A percentile compares a stretch with the other conserved stretches of the same genome.
These are phyloP conservation scores for Scophthalmus maximus DNA, from an alignment of 2,113 vertebrate genomes.

Conservation along the genomic window DNA sequence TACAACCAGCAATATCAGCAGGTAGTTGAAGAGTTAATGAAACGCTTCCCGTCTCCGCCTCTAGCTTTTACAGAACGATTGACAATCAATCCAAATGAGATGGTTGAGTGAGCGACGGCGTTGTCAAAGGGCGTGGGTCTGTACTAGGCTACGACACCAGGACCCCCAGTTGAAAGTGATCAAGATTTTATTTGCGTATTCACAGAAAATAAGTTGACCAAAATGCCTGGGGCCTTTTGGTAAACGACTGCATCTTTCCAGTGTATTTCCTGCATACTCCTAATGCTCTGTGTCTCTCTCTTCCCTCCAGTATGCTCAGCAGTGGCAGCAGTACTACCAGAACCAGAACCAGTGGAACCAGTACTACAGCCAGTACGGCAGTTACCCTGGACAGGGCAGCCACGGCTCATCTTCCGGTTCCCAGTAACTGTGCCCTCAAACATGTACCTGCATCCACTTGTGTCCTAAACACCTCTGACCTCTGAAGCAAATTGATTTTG, in stretches of 20 bases:
- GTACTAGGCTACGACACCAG: no score
- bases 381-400: constrained; percentile 87
- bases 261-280: no score
- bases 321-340: constrained; percentile 96
- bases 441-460: constrained; percentile 45
- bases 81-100: no score
- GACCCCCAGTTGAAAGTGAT: no score
- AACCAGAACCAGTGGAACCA: constrained; percentile 95
- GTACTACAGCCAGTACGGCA: constrained; percentile 90
- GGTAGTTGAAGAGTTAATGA: constrained; percentile 63
- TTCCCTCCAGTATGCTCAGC: constrained; percentile 87
- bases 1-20: constrained; percentile 93
- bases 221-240: no score
- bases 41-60: no score
- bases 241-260: no score
- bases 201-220: no score
- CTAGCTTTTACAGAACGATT: no score
- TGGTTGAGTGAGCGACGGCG: no score
- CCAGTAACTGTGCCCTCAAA: constrained; percentile 76
- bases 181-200: no score
- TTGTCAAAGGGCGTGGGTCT: background rate
- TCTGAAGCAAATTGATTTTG: constrained; percentile 58
- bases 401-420: constrained; percentile 82
- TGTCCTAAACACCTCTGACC: constrained; percentile 57
- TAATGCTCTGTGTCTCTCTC: constrained; percentile 1